A percentile compares a stretch with the other conserved stretches of the same genome.
phyloP scores from a whole-genome alignment of 2,888 invertebrate species.

The Coelogynopora nodosa region DNA sequence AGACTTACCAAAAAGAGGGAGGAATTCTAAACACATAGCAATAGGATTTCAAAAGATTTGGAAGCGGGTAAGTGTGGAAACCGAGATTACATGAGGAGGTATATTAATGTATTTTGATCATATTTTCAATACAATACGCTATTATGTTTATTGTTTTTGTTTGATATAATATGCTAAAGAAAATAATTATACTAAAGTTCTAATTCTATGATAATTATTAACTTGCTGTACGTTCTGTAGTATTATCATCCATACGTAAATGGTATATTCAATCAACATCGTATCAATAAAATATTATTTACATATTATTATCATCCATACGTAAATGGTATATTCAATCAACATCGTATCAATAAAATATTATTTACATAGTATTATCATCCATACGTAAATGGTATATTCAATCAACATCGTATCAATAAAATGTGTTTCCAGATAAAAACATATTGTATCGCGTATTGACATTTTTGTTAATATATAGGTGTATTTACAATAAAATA shows the following conservation, averaged over 20 bases:
- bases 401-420: background rate
- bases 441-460: background rate
- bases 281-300: no score
- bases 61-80: background rate
- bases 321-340: no score
- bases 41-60: background rate
- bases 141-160: background rate
- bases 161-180: background rate
- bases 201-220: no score
- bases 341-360: no score
- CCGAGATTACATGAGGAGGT: background rate
- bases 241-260: no score
- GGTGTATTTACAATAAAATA: background rate
- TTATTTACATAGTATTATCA: no score
- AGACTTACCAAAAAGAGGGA: background rate
- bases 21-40: background rate
- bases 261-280: no score
- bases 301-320: no score
- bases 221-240: no score
- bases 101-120: background rate
- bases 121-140: background rate
- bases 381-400: no score
- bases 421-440: background rate
- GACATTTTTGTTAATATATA: background rate
- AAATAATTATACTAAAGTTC: background rate